A percentile compares a stretch with the other conserved stretches of the same genome.
Evolutionary conservation across 2,888 invertebrate species (phyloP).

Genomic region (Tetheella fluctuosa): DNA sequence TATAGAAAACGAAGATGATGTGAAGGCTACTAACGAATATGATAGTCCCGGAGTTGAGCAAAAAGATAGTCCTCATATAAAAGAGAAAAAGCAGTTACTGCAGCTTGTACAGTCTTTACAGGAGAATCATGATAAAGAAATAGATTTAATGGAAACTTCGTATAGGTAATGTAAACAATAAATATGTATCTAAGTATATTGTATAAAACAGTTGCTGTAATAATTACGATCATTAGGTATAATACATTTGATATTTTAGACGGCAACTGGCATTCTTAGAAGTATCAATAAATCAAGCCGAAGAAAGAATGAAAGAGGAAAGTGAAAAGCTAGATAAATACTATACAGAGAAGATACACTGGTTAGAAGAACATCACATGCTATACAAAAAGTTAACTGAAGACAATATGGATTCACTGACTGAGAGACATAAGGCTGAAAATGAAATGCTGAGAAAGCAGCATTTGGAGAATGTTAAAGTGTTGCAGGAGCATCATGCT

Average conservation of each 20-base stretch:
- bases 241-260: conserved; percentile 56
- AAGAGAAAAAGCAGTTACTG: conserved; percentile 70
- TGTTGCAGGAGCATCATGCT: conserved; percentile 78
- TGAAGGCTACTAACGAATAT: conserved; percentile 33
- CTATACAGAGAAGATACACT: conserved; percentile 78
- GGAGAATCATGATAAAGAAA: conserved; percentile 85
- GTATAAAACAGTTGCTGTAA: too few relatives aligned
- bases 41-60: conserved; percentile 41
- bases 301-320: conserved; percentile 85
- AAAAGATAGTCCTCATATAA: conserved; percentile 58
- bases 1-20: conserved; percentile 38
- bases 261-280: conserved; percentile 84
- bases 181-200: too few relatives aligned
- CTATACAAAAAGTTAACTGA: conserved; percentile 79
- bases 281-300: conserved; percentile 80
- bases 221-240: too few relatives aligned
- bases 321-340: conserved; percentile 77
- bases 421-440: conserved; percentile 74
- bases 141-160: conserved; percentile 85
- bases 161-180: conserved; percentile 74
- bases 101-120: conserved; percentile 80
- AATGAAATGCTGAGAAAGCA: conserved; percentile 71
- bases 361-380: conserved; percentile 81
- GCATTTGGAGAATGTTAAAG: conserved; percentile 73
- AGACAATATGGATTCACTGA: conserved; percentile 73